Base-by-base conservation (phyloP, 2,888 invertebrate species). In the Erebia ligea region DNA sequence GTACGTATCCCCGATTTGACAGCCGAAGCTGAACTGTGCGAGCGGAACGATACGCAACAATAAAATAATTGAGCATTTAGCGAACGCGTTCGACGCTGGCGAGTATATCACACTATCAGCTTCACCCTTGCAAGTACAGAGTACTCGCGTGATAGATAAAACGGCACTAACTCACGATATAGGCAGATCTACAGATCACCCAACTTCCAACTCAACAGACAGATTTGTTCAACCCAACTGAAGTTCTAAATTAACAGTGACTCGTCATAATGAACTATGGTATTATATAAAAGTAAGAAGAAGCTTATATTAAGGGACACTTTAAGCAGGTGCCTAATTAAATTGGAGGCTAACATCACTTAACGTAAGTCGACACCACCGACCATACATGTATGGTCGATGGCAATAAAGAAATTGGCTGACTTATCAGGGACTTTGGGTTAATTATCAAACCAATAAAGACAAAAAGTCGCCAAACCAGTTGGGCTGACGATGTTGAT, bases 31-130 rank as follows among this genome's bases (percentile, higher is more conserved):
- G 61, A 59, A 76, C 76, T 79, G 76, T 71, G 73, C 69, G 70
- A 66, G 68, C 69, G 3, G 19, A 40, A 48, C 70, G 70, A 74
- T 73, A 69, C 68, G 61, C 67, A 77, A 75, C 75, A 74, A 76
- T 76, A 75, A 75, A 73, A 76, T 62, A 72, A 73, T 67, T 74
- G 72, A 72, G 62, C 73, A 72, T 64, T 74, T 73, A 72, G 54
- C 72, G 40, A 61, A 25, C 67, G 50, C 67, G 68, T 72, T 74
- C 72, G 76, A 77, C 75, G 70, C 69, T 59, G 58, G 61, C 66
- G 57, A 40, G 61, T 19, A 65, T 56, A 45, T 21, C 21, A 62
- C 19, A 62, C 45, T 62, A 62, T 62, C 62, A 62, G 19, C 62
- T 56, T 69, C 57, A 70, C 66, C 72, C 69, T 54, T 52, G 65